Conservation (phyloP, 2,113 vertebrate genomes). For the Megaceryle maxima region DNA sequence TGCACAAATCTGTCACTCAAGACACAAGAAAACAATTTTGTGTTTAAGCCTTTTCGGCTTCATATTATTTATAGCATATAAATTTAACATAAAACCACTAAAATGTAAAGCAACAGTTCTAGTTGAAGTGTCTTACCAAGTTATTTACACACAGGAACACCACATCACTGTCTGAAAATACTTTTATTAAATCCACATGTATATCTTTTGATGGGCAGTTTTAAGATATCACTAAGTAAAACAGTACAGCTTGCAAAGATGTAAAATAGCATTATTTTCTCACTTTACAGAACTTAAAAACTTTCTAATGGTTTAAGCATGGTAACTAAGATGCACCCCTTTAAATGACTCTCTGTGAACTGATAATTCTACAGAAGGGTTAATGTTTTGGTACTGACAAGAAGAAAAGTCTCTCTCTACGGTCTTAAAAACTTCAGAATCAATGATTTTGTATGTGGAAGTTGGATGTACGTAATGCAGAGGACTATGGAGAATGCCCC, state of each 20-base stretch:
- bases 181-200: fast-evolving
- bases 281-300: neutral
- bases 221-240: neutral
- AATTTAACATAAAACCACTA: neutral
- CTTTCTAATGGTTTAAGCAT: neutral
- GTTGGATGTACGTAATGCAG: fast-evolving
- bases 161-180: neutral
- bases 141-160: neutral
- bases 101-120: neutral
- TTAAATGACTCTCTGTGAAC: neutral
- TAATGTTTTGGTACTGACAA: neutral
- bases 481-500: neutral
- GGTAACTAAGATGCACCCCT: neutral
- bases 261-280: neutral
- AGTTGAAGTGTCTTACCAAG: neutral
- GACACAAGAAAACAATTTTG: neutral
- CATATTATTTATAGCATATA: neutral
- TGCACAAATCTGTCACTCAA: fast-evolving
- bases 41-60: neutral
- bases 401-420: neutral
- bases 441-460: neutral
- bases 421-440: neutral
- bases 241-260: neutral
- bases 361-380: neutral
- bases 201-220: neutral